Base-by-base conservation (phyloP, 2,888 invertebrate genomes). In the Calameuta filiformis region DNA sequence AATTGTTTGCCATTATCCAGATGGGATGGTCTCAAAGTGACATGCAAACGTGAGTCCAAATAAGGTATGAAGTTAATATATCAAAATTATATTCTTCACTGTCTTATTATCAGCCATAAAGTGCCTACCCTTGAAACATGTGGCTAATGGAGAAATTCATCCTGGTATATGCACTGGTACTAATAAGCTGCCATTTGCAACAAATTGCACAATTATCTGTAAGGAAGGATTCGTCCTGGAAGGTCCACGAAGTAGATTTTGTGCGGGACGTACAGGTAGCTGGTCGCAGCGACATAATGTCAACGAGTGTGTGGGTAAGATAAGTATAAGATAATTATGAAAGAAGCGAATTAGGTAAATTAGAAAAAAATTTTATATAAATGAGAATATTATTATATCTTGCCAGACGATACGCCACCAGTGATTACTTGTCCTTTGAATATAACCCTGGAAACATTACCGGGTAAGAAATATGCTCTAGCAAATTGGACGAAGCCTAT, bases 21-120 rank as follows among this genome's bases (percentile, higher is more conserved):
- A 86, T 96, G 95, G 95, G 95, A 95, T 85, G 95, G 95, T 2
- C 91, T 95, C 15, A 93, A 93, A 81, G 93, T 94, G 0, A 92
- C 93, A 75, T 96, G 95, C 87, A 94, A 94, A 92, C 94, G 95
- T 95, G 90, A 90, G 89, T 85, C 31, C 23, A 56, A 56, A 56
- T 9, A 56, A 23, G 2, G 2, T 23, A 15, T 34, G 11, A 33
- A 35, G 73, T 77, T 69, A 77, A 69, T 68, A 56, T 69, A 68
- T 3, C 4, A 40, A 56, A 73, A 73, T 73, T 37, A 34, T 74
- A 35, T 74, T 37, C 6, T 15, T 73, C 69, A 76, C 79, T 76
- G 73, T 75, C 40, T 76, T 79, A 71, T 73, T 83, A 77, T 78
- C 79, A 93, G 93, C 92, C 33, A 91, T 93, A 68, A 87, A 90